Evolutionary conservation across 2,797 vertebrate species (phyloP).

Genomic region (Ceyx erithaca): DNA sequence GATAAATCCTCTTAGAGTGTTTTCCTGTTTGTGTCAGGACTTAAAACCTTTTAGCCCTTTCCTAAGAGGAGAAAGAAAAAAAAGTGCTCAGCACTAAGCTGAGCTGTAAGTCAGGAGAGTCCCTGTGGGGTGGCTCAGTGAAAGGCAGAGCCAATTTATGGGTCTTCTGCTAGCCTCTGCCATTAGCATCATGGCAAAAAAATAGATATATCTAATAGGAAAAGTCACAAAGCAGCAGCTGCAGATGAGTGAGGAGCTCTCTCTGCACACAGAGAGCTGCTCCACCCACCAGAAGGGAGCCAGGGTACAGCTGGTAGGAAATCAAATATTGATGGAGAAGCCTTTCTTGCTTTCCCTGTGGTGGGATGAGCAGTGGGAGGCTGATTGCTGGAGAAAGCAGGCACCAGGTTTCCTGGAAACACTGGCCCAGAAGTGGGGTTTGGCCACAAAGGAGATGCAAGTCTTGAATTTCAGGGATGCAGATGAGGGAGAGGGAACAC

Average conservation of each 20-base stretch:
- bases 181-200: background rate
- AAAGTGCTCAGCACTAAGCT: constrained; percentile 52
- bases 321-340: constrained; percentile 39
- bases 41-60: constrained; percentile 77
- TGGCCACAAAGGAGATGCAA: background rate
- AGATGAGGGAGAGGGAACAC: background rate
- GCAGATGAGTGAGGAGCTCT: background rate
- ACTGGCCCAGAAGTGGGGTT: background rate
- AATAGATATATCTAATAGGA: background rate
- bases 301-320: constrained; percentile 10
- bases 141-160: constrained; percentile 16
- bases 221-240: background rate
- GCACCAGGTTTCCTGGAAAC: background rate
- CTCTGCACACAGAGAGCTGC: background rate
- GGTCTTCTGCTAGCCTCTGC: constrained; percentile 17
- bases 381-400: background rate
- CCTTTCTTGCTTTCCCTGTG: background rate
- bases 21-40: constrained; percentile 83
- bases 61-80: constrained; percentile 75
- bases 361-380: background rate
- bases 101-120: constrained; percentile 29
- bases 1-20: constrained; percentile 72
- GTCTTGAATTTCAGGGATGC: background rate
- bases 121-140: background rate
- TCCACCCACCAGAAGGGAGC: background rate